Base-by-base conservation (phyloP, 2,888 invertebrate species). In the Leptopilina myrica region DNA sequence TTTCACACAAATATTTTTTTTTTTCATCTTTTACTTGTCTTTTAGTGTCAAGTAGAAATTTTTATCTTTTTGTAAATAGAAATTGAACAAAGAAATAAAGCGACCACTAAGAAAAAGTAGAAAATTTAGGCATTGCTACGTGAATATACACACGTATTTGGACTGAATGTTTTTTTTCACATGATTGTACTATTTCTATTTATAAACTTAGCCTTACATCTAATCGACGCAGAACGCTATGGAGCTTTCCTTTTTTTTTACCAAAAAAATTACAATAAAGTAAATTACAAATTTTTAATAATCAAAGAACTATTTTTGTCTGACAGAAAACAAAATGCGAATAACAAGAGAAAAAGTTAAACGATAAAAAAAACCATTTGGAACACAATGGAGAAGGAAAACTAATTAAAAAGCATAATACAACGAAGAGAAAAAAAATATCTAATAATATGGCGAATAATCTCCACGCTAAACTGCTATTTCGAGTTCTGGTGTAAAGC, bases 391-490 rank as follows among this genome's bases (percentile, higher is more conserved):
- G 9, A 46, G 64, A 64, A 76, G 26, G 33, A 46, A 64, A 64
- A 76, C 14, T 20, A 64, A 9, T 20, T 64, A 46, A 64, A 64
- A 64, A 64, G 64, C 46, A 76, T 33, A 46, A 11, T 8, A 43
- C 8, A 64, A 76, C 33, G 33, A 33, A 33, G 33, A 33, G 33
- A 64, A 12, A 11, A 49, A 11, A 49, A 49, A 8, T 43, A 43
- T 5, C 7, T 8, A 43, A 8, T 43, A 8, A 43, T 43, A 76
- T 64, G 76, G 76, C 76, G 40, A 76, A 15, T 46, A 76, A 46
- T 73, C 62, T 77, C 65, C 53, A 62, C 64, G 64, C 75, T 81
- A 77, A 56, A 75, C 40, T 56, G 59, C 33, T 75, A 75, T 75
- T 75, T 75, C 75, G 76, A 53, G 53, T 49, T 69, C 49, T 69